Percentiles rank a stretch among this genome's conserved stretches.
Conservation (phyloP, 2,113 vertebrate species). For the Gyps fulvus region DNA sequence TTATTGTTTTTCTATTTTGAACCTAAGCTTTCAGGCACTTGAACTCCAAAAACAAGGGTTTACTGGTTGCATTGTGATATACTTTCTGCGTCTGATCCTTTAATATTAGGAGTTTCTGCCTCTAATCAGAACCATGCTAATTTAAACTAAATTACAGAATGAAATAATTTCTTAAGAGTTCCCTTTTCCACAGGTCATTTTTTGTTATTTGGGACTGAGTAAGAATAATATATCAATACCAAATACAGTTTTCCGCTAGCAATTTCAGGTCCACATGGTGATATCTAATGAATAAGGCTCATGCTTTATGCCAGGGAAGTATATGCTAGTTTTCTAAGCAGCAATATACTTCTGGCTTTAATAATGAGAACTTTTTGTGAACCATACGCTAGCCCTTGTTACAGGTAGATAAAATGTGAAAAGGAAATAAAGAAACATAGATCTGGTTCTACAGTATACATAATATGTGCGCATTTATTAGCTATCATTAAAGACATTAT, state of each 20-base stretch:
- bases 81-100: background rate
- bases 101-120: background rate
- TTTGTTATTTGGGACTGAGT: background rate
- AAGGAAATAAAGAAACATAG: background rate
- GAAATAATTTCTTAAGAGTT: background rate
- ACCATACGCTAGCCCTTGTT: background rate
- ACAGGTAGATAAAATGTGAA: background rate
- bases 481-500: background rate
- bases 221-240: background rate
- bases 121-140: background rate
- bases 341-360: background rate
- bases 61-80: background rate
- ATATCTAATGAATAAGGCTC: background rate
- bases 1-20: constrained; percentile 19
- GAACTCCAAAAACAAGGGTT: background rate
- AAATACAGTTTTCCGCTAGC: background rate
- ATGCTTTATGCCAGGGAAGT: background rate
- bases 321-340: background rate
- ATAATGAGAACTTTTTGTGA: background rate
- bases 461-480: background rate
- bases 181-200: background rate
- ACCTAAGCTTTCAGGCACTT: constrained; percentile 27
- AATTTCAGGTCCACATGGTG: background rate
- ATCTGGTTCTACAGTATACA: background rate
- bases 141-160: background rate